Base-by-base conservation (phyloP, 1,140 invertebrate species). In the Drosophila erecta region DNA sequence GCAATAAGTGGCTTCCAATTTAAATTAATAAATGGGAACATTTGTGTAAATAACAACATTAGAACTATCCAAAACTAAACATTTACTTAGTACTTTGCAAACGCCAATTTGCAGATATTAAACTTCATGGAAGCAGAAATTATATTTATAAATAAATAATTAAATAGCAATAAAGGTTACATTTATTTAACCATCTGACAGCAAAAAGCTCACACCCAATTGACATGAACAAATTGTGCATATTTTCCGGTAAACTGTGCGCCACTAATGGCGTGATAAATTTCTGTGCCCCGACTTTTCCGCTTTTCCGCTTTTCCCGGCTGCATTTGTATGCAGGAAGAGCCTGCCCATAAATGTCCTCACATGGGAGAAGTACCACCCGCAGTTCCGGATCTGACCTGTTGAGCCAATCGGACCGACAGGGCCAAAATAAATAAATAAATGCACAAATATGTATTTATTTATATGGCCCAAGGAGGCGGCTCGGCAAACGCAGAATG, bases 361-460 rank as follows among this genome's bases (percentile, higher is more conserved):
- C 33, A 69, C 17, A 47, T 40, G 69, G 8, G 58, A 37, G 44
- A 10, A 24, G 12, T 24, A 11, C 55, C 38, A 15, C 71, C 72
- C 43, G 64, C 70, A 37, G 64, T 38, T 72, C 10, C n/a, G 50
- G 58, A 41, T 72, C 7, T 35, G 55, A 87, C 84, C 85, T 87
- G 84, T 87, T 87, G 84, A 87, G 84, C 74, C 84, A 86, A 86
- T 85, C 77, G 62, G 43, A 38, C 46, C 12, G 51, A 47, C 51
- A 38, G 37, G 47, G 43, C 50, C 30, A 30, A 30, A 30, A 30
- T 8, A 64, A 58, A 77, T 72, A 77, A 75, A 69, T 77, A 79
- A 83, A 77, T 83, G 60, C 73, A 67, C 46, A 80, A 76, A 74
- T 83, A 84, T 76, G 51, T 84, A 79, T 87, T 87, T 87, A 86